Evolutionary conservation across 1,140 invertebrate species (phyloP), one percentile per base, ranked within the genome.

Genomic region (Cardiocondyla obscurior): DNA sequence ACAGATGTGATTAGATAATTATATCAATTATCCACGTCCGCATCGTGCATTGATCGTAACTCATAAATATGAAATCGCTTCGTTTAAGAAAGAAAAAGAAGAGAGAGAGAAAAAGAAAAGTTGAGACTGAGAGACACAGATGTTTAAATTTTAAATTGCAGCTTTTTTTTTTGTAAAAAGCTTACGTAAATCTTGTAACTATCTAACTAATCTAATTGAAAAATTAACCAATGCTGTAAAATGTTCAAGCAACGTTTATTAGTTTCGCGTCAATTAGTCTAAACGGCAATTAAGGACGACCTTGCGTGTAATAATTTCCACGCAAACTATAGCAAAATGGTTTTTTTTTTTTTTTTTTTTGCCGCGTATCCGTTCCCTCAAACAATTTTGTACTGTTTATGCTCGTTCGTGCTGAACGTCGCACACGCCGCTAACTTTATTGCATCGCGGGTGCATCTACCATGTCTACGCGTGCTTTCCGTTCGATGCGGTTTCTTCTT

Each of bases 371-470:
- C 4, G 39, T 25, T 44, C 39, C 19, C 33, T 62, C 64, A 25
- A 42, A 74, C 62, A 55, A 55, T 65, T 67, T 69, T 19, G 74
- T 55, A n/a, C 42, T 53, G 58, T 49, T 51, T 81, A 62, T 51
- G 62, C 62, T 87, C 69, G 22, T 74, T 28, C 42, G 69, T 60
- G 46, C 36, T 6, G 42, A 55, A 60, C 55, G 36, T 64, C 44
- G 81, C 58, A 49, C 64, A 87, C 55, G 39, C 49, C 69, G 84
- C 84, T 90, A 90, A 90, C 90, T 91, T 91, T 91, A 91, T 91
- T 89, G 90, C 90, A 70, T 84, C 82, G 64, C 86, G 83, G 81
- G 84, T 82, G 85, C 84, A 79, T 88, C 83, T 49, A 57, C 57
- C 81, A 77, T 58, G 58, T 57, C 60, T 79, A 70, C 88, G 83